Conservation (phyloP, 2,888 invertebrate genomes). For the Eristalis intricaria region DNA sequence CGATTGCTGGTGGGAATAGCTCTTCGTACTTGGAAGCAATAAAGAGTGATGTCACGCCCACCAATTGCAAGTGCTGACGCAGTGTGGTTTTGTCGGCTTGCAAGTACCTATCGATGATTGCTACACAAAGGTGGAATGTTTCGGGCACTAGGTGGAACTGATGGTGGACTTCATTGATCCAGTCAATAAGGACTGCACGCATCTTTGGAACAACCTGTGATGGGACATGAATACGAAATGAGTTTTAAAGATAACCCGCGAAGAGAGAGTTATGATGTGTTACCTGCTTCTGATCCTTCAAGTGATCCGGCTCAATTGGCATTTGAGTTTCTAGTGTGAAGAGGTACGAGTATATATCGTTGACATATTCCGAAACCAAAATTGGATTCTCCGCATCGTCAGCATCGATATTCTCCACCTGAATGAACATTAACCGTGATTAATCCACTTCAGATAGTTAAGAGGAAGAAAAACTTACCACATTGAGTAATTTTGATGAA, state of each 20-base stretch:
- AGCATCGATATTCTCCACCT: conserved; percentile 88
- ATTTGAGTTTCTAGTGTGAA: conserved; percentile 87
- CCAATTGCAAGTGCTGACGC: conserved; percentile 90
- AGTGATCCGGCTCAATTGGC: conserved; percentile 85
- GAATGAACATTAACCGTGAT: background rate
- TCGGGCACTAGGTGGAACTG: conserved; percentile 93
- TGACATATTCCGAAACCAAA: conserved; percentile 91
- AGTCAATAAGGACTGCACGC: conserved; percentile 94
- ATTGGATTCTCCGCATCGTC: conserved; percentile 88
- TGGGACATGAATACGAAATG: background rate
- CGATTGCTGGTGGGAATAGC: conserved; percentile 92
- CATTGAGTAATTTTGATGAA: conserved; percentile 75
- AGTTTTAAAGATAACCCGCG: background rate
- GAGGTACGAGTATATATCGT: conserved; percentile 94
- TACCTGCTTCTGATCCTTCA: conserved; percentile 84
- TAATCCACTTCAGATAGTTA: background rate
- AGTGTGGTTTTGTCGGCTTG: conserved; percentile 84
- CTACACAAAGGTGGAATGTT: conserved; percentile 93
- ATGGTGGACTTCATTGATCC: conserved; percentile 95
- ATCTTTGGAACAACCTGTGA: conserved; percentile 88
- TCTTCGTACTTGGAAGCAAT: conserved; percentile 98
- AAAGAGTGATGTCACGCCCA: conserved; percentile 94
- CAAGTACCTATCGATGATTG: conserved; percentile 94
- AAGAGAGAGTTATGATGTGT: background rate
- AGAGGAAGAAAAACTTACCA: conserved; percentile 50